These are phyloP conservation scores for Oreochromis grahami DNA, from an alignment of 2,797 vertebrate species.

Conservation along the genomic window DNA sequence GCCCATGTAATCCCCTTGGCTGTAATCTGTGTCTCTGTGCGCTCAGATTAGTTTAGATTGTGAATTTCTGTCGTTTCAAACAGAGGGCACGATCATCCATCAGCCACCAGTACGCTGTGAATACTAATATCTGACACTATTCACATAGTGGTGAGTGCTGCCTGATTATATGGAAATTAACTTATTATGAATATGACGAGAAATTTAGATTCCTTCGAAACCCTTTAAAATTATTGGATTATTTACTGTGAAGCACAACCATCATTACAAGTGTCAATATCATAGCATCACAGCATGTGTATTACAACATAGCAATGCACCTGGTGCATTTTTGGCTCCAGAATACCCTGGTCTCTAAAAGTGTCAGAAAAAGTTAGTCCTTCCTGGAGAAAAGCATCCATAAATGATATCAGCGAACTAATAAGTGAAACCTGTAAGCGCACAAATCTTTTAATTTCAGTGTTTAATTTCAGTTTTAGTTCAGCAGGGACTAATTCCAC, in stretches of 20 bases:
- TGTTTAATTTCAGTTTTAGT: conserved; percentile 9
- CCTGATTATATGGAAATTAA: not conserved
- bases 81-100: conserved; percentile 7
- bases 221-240: not conserved
- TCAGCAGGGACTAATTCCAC: conserved; percentile 33
- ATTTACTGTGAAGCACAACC: not conserved
- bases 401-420: not conserved
- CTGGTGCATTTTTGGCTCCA: not conserved
- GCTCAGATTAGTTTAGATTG: conserved; percentile 70
- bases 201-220: not conserved
- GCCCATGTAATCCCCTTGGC: conserved; percentile 65
- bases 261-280: not conserved
- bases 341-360: not conserved
- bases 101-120: not conserved
- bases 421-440: not conserved
- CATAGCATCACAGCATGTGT: not conserved
- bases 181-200: not conserved
- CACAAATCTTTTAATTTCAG: not conserved
- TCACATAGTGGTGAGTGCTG: not conserved
- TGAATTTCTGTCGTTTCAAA: conserved; percentile 53
- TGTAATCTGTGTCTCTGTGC: conserved; percentile 68
- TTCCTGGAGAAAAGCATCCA: not conserved
- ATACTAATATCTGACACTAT: not conserved
- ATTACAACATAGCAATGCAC: not conserved
- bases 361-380: not conserved